Base-by-base conservation (phyloP, 1,140 invertebrate species). In the Drosophila ogumai region DNA sequence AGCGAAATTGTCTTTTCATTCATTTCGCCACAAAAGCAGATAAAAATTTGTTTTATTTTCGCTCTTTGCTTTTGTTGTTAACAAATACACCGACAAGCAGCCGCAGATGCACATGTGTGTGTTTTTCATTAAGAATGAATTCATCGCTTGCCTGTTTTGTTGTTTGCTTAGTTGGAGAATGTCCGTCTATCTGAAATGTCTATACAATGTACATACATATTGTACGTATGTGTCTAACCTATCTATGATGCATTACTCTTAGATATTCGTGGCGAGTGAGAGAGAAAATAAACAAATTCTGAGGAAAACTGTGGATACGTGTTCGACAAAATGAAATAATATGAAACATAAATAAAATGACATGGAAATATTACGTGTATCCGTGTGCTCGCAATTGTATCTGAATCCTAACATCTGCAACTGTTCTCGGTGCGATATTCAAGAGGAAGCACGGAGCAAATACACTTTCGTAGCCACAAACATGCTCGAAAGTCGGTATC, bases 101-200 rank as follows among this genome's bases (percentile, higher is more conserved):
- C 15, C 65, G 43, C 41, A 44, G 17, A 55, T 65, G 46, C 38
- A 65, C 34, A 34, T 34, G 32, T 41, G 34, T 57, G 41, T 64
- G 77, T 64, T 81, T 75, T 86, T 85, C 68, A 80, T 88, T 90
- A 88, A 88, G 85, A 88, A 88, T 85, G 77, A 88, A 90, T 86
- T 65, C 54, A 81, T 81, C 63, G 50, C 49, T 55, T 46, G 71
- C 25, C 69, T 31, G 52, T 43, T 60, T 50, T 64, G 52, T 50
- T 64, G 52, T 66, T 64, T 66, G 56, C 59, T 52, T 76, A 38
- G 47, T 58, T 34, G 58, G 31, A 84, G 63, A 75, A 71, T 50
- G 58, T 47, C 41, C 63, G 22, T 46, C 34, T 54, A 41, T 74
- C 40, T 19, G 47, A 31, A 41, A 54, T 54, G 12, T 38, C 17